Evolutionary conservation across 92 coral and sea anemone species (phyloP).

Genomic region (Zoanthus solanderi): DNA sequence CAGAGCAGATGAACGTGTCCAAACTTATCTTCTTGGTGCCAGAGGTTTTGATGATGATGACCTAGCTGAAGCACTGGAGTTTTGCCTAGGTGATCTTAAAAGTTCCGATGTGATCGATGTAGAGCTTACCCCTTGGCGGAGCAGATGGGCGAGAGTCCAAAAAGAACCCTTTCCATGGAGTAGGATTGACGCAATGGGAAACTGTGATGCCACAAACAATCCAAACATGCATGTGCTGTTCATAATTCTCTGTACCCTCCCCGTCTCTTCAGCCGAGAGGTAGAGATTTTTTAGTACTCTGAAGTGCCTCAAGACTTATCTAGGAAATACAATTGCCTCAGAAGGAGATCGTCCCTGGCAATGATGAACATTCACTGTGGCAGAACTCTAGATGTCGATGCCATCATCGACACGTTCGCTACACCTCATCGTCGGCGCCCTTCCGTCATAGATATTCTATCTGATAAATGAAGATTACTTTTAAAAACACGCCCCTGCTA

Average conservation of each 20-base stretch:
- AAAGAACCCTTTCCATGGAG: neutral
- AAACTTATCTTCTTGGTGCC: neutral
- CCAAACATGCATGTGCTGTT: neutral
- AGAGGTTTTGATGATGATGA: neutral
- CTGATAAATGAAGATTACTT: neutral
- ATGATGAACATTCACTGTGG: neutral
- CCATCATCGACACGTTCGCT: constrained; percentile 12
- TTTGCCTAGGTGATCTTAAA: neutral
- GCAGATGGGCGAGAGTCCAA: neutral
- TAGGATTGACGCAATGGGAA: neutral
- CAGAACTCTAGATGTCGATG: constrained; percentile 4
- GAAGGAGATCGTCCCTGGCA: neutral
- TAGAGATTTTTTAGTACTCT: neutral
- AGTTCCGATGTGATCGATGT: neutral
- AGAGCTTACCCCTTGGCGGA: neutral
- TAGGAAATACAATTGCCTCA: neutral
- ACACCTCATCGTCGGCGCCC: constrained; percentile 4
- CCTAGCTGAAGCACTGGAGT: neutral
- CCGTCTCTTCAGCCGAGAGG: neutral
- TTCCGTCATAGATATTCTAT: neutral
- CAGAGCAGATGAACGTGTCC: neutral
- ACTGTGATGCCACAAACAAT: neutral
- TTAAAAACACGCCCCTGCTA: neutral
- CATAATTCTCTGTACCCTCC: constrained; percentile 1
- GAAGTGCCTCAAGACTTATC: neutral